Evolutionary conservation across 2,888 invertebrate species (phyloP).

Genomic region (Meteorus colon): DNA sequence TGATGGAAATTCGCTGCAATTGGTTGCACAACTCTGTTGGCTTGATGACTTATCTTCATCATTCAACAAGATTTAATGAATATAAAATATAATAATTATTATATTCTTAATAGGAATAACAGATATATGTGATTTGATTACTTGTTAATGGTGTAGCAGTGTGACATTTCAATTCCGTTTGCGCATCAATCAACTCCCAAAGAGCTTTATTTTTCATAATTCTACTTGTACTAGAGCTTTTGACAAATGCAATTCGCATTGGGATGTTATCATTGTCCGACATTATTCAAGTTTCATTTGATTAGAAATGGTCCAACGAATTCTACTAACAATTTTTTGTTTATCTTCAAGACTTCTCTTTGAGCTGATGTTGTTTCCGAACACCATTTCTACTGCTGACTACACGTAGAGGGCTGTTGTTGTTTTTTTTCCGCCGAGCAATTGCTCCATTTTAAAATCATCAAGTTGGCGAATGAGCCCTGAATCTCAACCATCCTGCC

Average conservation of each 20-base stretch:
- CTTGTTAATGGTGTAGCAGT: not conserved
- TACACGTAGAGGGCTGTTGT: too few species aligned
- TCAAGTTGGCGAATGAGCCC: not conserved
- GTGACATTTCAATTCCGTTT: constrained; percentile 46
- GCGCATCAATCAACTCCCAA: constrained; percentile 56
- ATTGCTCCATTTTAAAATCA: not conserved
- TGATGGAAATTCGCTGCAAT: not conserved
- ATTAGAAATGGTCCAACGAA: not conserved
- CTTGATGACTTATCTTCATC: not conserved
- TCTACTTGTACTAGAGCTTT: constrained; percentile 37
- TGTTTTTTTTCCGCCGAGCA: not conserved
- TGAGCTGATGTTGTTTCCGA: not conserved
- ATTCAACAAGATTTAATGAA: not conserved
- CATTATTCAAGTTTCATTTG: not conserved
- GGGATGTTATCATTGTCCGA: not conserved
- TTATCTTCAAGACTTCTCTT: not conserved
- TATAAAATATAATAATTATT: not conserved
- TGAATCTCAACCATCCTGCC: not conserved
- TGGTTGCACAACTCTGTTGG: not conserved
- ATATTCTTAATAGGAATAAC: not conserved
- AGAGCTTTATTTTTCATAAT: constrained; percentile 52
- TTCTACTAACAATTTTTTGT: not conserved
- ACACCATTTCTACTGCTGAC: not conserved
- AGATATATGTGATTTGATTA: not conserved
- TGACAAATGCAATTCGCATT: constrained; percentile 49